Percentiles rank a stretch among this genome's conserved stretches.
Conservation (phyloP, 2,113 vertebrate species). For the Mystacornis crossleyi region DNA sequence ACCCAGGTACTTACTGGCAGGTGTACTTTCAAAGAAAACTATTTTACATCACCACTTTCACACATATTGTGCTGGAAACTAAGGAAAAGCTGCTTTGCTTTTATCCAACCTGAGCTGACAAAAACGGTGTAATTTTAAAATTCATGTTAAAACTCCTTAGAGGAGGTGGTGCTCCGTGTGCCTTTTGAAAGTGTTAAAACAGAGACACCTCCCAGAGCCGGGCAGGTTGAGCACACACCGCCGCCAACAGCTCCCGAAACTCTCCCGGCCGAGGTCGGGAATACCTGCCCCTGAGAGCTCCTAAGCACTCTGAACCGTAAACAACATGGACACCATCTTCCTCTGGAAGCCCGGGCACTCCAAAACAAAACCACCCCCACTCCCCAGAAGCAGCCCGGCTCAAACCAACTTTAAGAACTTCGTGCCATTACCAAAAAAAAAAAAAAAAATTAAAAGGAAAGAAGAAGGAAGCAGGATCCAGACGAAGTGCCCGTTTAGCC, state of each 20-base stretch:
- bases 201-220: background rate
- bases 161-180: background rate
- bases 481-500: background rate
- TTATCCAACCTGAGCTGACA: background rate
- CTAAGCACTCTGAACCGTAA: background rate
- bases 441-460: no score
- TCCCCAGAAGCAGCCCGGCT: background rate
- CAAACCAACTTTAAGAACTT: background rate
- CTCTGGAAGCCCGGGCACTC: background rate
- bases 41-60: background rate
- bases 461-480: no score
- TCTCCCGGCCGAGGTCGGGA: background rate
- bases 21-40: background rate
- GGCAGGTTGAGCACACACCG: background rate
- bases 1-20: background rate
- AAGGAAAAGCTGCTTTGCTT: background rate
- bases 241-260: background rate
- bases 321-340: constrained; percentile 27
- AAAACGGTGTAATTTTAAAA: background rate
- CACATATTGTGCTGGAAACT: background rate
- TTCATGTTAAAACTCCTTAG: rapidly evolving
- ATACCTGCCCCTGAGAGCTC: background rate
- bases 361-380: background rate
- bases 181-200: background rate
- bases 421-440: background rate